Evolutionary conservation across 2,113 vertebrate genomes (phyloP), one percentile per base, ranked within the genome.

Genomic region (Hemibagrus wyckioides): DNA sequence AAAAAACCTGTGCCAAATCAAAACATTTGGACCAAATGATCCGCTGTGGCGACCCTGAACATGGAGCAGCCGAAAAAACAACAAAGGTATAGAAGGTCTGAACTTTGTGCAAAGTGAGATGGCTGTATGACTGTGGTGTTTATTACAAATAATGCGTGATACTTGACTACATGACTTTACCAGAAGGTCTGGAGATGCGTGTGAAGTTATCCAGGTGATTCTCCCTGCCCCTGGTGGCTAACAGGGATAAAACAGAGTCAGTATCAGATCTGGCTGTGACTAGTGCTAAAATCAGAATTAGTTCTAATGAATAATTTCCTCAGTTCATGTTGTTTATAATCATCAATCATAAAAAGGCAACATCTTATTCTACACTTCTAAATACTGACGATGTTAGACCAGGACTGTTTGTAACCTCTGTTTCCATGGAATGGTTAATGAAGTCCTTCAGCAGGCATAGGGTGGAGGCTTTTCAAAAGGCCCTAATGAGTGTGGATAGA

Each of bases 381-480:
- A 77, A 57, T 59, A 33, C 33, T 59, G 25, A 15, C 1, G 23
- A 57, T n/a, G 50, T n/a, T 41, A 73, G 30, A 28, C 23, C 21
- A 54, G 30, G 65, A 75, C 71, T 73, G 63, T 0, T 9, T 59
- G 76, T 82, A 71, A 28, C 19, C 17, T 59, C 10, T 25, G 4
- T 36, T 67, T 39, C n/a, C 25, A 39, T 21, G 7, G 2, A 15
- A 11, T 80, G 14, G 17, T 85, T 81, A 8, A 4, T 19, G 15
- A 21, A 17, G 48, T 77, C 30, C 65, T 67, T 85, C 95, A 98
- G 21, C 96, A 98, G 48, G 96, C 94, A 0, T 98, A 99, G 0
- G 98, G 97, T 9, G 98, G 97, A 14, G 97, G 98, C 86, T 99
- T 99, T 93, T 98, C 97, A 75, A 96, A 97, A 6, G 95, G 93